Base-by-base conservation (phyloP, 2,888 invertebrate species). In the Idaea aversata region DNA sequence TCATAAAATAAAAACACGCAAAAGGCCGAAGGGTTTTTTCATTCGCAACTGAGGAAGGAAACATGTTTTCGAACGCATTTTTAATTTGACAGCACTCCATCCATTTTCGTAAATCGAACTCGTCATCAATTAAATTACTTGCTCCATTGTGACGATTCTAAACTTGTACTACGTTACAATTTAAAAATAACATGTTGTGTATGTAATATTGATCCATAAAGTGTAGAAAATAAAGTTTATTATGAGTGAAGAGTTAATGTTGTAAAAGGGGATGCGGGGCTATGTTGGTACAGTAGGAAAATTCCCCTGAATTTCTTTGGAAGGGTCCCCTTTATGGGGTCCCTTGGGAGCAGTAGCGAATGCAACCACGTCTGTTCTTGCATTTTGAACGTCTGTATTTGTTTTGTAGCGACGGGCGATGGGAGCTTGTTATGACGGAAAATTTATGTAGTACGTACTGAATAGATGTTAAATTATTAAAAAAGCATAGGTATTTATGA, bases 121-220 rank as follows among this genome's bases (percentile, higher is more conserved):
- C 85, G 88, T 90, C 91, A 90, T 92, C 91, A 90, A 91, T 92
- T 91, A 90, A 91, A 91, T 92, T 90, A 91, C 89, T 85, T 81
- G 83, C 83, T 77, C 83, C 81, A 87, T 88, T 89, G 87, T 90
- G 82, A 84, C 78, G 83, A 79, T 78, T 73, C 69, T 67, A 77
- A 76, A 72, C 64, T 71, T 70, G 66, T 59, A 65, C 64, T 64
- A 68, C 69, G 65, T 64, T 64, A 65, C 69, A 63, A 67, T 65
- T 59, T 61, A 62, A 15, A 34, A 61, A 3, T 1, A n/a, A 61
- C 15, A 5, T 0, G 5, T 6, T 10, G 2, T 10, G 1, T 62
- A 61, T 16, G 34, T 57, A 15, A 70, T 67, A 47, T 57, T 70
- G 61, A 47, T 66, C 72, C 68, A 66, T 80, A 72, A 35, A 1